Percentiles rank a stretch among this genome's conserved stretches.
Conservation (phyloP, 1,140 invertebrate genomes). For the Orius insidiosus region DNA sequence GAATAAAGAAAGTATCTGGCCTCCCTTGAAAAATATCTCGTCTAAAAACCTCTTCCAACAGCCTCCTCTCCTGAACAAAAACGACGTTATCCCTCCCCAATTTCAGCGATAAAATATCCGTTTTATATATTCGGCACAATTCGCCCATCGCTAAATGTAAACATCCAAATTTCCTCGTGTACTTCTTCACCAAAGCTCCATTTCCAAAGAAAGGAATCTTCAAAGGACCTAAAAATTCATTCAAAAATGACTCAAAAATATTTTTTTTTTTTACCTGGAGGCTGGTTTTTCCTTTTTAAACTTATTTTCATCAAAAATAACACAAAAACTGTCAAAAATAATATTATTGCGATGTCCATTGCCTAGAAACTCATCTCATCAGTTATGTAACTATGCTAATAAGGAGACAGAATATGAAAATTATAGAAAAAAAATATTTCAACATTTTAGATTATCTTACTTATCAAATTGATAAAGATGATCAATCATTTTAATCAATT, state of each 20-base stretch:
- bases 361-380: too few species aligned
- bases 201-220: constrained; percentile 50
- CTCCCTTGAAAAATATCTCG: constrained; percentile 49
- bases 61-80: constrained; percentile 37
- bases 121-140: constrained; percentile 38
- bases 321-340: too few species aligned
- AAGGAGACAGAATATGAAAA: too few species aligned
- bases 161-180: constrained; percentile 31
- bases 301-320: too few species aligned
- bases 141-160: constrained; percentile 41
- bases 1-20: constrained; percentile 52
- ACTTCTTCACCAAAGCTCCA: constrained; percentile 32
- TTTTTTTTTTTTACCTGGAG: constrained; percentile 11
- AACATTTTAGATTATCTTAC: too few species aligned
- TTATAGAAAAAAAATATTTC: too few species aligned
- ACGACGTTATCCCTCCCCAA: constrained; percentile 41
- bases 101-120: constrained; percentile 44
- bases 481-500: too few species aligned
- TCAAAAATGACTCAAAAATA: constrained; percentile 4
- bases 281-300: background rate
- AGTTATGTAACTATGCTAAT: too few species aligned
- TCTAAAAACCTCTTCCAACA: constrained; percentile 38
- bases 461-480: too few species aligned
- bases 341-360: too few species aligned
- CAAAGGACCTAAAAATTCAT: constrained; percentile 37